Evolutionary conservation across 2,888 invertebrate genomes (phyloP).

Genomic region (Rhabditoides inermis): DNA sequence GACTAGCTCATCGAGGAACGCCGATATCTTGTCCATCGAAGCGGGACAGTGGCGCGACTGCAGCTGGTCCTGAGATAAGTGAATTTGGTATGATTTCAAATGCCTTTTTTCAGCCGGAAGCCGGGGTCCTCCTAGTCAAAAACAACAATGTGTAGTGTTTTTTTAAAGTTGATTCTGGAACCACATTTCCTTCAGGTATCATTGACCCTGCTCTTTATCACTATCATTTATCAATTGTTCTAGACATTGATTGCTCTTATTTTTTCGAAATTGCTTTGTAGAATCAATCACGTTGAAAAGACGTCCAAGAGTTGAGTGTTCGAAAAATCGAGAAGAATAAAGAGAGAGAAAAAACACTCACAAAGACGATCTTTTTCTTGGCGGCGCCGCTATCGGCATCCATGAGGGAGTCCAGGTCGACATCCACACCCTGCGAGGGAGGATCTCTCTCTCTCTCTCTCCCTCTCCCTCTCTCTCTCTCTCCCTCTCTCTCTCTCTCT

Average conservation of each 20-base stretch:
- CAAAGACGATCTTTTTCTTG: constrained; percentile 25
- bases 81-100: too few relatives aligned
- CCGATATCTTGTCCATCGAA: constrained; percentile 31
- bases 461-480: neutral
- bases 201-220: too few relatives aligned
- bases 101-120: too few relatives aligned
- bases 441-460: neutral
- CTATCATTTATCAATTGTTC: too few relatives aligned
- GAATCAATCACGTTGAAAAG: neutral
- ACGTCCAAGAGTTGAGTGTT: neutral
- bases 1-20: constrained; percentile 27
- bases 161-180: too few relatives aligned
- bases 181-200: too few relatives aligned
- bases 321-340: neutral
- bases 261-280: neutral
- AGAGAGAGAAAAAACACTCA: constrained; percentile 5
- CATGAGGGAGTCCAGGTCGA: constrained; percentile 26
- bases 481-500: neutral
- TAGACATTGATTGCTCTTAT: neutral
- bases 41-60: constrained; percentile 25
- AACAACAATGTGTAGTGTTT: too few relatives aligned
- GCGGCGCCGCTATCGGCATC: constrained; percentile 19
- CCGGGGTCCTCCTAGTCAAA: too few relatives aligned
- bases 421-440: constrained; percentile 22
- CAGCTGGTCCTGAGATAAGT: constrained; percentile 17